phyloP scores from a whole-genome alignment of 2,888 invertebrate genomes.

The Fragum sueziense region DNA sequence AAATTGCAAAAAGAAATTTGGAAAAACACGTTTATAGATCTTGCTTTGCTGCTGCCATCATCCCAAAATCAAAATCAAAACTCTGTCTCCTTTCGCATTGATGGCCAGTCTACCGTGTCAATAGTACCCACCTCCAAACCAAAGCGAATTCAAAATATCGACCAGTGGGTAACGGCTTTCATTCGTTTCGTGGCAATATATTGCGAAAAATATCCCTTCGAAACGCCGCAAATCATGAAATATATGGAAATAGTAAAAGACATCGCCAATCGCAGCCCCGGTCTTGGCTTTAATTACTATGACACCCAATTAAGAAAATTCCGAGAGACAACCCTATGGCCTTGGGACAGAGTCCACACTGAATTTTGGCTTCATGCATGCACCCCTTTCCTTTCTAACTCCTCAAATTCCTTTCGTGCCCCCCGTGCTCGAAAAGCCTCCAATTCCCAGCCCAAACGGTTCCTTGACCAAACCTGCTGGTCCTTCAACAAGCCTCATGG shows the following conservation, averaged over 20 bases:
- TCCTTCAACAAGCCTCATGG: slow-evolving; percentile 23
- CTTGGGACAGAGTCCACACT: slow-evolving; percentile 26
- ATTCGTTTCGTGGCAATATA: no score
- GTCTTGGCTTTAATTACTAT: slow-evolving; percentile 27
- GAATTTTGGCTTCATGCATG: slow-evolving; percentile 22
- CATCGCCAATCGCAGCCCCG: slow-evolving; percentile 28
- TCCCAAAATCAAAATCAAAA: no score
- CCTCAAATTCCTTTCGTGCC: not conserved
- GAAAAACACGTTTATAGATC: no score
- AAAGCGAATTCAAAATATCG: no score
- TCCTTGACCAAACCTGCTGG: slow-evolving; percentile 39
- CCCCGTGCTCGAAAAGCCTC: not conserved
- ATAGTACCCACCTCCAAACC: no score
- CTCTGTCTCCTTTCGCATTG: no score
- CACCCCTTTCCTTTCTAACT: no score
- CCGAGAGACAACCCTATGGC: not conserved
- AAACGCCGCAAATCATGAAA: slow-evolving; percentile 37
- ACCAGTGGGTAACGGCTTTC: no score
- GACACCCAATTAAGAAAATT: slow-evolving; percentile 34
- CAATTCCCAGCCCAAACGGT: not conserved
- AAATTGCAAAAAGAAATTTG: no score
- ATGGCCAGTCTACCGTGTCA: no score
- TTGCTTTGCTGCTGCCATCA: no score
- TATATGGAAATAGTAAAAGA: slow-evolving; percentile 41
- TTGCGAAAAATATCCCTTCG: no score